Evolutionary conservation across 2,797 vertebrate genomes (phyloP), one percentile per base, ranked within the genome.

Genomic region (Pseudochirops corinnae): DNA sequence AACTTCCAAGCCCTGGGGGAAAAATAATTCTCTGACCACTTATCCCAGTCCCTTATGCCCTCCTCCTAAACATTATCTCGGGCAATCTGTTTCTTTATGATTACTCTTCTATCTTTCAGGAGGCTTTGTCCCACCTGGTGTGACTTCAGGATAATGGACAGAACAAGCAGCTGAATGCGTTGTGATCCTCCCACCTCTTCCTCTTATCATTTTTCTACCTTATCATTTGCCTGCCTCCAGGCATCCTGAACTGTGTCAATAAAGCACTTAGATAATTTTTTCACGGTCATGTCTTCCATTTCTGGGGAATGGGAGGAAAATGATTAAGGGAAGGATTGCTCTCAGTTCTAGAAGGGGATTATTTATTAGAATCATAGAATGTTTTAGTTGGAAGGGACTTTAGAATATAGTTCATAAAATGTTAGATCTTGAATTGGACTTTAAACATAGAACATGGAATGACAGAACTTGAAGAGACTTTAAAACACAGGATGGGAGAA

Each of bases 221-320:
- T 31, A 18, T 67, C 21, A 1, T 0, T 58, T 11, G 33, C 5
- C 1, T 12, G 56, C 31, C 18, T 55, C 93, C 50, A 90, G 33
- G 94, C 12, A 46, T 53, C 31, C 7, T 55, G 46, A 90, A 91
- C 57, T 95, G 29, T 62, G 95, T 46, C 31, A 98, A 97, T 97
- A 97, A 98, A 98, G 95, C 95, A 97, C 67, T 93, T 29, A 33
- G 94, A 56, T 1, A 95, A 28, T 94, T 56, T 94, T 94, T 93
- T 24, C 24, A 28, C 90, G 62, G 52, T 67, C 10, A 16, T 96
- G 0, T 96, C 74, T 96, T 97, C 56, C 3, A 62, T 94, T 95
- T 96, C 87, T 21, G 21, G n/a, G n/a, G 3, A 1, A 21, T 92
- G 74, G 21, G 39, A 82, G 39, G 74, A 82, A 3, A 82, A 82